Evolutionary conservation across 2,888 invertebrate species (phyloP).

Genomic region (Maniola hyperantus): DNA sequence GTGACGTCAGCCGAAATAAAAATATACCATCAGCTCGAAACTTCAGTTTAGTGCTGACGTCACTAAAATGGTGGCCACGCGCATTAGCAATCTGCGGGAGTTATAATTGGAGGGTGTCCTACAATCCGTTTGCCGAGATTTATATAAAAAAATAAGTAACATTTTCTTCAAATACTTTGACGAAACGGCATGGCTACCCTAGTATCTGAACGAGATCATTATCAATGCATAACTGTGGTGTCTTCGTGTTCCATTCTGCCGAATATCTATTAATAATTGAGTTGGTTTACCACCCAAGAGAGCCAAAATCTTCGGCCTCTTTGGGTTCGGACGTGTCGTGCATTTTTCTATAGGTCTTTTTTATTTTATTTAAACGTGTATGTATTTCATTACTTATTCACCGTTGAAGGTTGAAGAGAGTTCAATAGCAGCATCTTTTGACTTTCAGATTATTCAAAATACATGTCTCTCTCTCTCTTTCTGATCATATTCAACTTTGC

Average conservation of each 20-base stretch:
- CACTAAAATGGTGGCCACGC: no score
- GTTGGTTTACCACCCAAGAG: conserved; percentile 14
- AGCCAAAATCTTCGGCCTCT: conserved; percentile 7
- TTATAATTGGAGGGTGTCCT: no score
- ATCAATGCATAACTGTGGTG: conserved; percentile 22
- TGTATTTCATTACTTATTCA: background rate
- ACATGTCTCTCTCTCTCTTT: no score
- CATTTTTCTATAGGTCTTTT: background rate
- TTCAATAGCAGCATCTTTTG: background rate
- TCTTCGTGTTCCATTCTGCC: conserved; percentile 17
- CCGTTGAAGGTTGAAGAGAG: background rate
- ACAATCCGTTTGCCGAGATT: no score
- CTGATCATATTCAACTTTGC: no score
- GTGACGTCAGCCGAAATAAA: no score
- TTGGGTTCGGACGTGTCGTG: background rate
- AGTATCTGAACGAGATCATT: conserved; percentile 15
- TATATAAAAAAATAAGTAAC: no score
- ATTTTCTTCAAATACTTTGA: no score
- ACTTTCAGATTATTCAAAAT: no score
- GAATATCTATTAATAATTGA: conserved; percentile 23
- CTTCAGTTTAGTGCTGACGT: no score
- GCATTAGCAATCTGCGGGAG: no score
- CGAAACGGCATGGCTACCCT: conserved; percentile 4
- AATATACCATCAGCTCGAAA: no score
- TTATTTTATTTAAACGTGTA: conserved; percentile 3